Evolutionary conservation across 2,113 vertebrate genomes (phyloP).

Genomic region (Tragelaphus scriptus): DNA sequence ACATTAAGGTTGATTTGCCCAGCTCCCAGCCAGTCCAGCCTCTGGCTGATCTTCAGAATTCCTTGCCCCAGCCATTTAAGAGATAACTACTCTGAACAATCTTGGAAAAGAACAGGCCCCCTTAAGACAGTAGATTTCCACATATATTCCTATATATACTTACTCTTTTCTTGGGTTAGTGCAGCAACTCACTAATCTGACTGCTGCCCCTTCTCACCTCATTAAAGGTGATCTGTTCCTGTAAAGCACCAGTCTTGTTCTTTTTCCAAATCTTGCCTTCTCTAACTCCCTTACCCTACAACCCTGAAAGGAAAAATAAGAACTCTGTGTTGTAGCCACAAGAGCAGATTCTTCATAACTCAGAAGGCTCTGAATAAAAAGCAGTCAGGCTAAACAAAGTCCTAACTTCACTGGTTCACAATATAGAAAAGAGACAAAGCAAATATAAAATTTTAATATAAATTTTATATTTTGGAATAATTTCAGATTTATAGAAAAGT

Average conservation of each 20-base stretch:
- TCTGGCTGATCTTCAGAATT: not conserved
- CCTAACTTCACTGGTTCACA: not conserved
- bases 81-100: not conserved
- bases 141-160: not conserved
- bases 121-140: not conserved
- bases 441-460: not conserved
- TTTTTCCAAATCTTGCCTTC: not conserved
- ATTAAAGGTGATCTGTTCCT: not conserved
- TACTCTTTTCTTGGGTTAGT: not conserved
- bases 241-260: rapidly evolving
- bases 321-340: not conserved
- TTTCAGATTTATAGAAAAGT: not conserved
- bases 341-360: not conserved
- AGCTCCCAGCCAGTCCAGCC: not conserved
- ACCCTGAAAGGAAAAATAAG: not conserved
- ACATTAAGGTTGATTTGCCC: not conserved
- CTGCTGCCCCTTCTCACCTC: not conserved
- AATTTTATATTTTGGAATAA: not conserved
- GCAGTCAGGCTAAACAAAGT: not conserved
- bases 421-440: not conserved
- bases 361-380: not conserved
- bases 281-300: not conserved
- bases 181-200: not conserved
- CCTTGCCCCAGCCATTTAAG: not conserved
- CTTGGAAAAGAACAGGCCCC: not conserved